Conservation (phyloP, 2,888 invertebrate genomes). For the Megaustenia siamemsis region DNA sequence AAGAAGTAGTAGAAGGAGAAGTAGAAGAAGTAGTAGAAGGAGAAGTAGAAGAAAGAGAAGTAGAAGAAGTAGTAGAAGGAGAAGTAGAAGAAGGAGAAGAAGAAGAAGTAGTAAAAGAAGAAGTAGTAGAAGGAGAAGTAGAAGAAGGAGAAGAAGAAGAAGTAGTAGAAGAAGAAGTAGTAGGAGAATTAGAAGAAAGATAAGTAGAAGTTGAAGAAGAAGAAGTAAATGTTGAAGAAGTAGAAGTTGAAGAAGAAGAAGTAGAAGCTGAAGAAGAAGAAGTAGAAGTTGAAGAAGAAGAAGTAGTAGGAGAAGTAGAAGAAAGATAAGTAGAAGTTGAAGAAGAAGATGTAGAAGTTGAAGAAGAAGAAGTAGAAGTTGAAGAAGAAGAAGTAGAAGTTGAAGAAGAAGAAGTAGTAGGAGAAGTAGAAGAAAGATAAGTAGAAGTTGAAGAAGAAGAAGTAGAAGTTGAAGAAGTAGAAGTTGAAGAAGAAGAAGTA, state of each 20-base stretch:
- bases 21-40: neutral
- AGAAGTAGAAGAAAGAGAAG: neutral
- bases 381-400: neutral
- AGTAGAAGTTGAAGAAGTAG: neutral
- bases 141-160: neutral
- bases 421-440: neutral
- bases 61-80: neutral
- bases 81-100: neutral
- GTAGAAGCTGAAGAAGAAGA: neutral
- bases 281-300: neutral
- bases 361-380: neutral
- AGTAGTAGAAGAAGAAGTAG: neutral
- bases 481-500: neutral
- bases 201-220: neutral
- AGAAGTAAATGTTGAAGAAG: neutral
- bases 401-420: neutral
- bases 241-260: neutral
- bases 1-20: neutral
- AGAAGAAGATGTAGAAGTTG: neutral
- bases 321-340: neutral
- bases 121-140: neutral
- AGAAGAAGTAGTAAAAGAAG: neutral
- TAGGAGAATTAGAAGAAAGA: neutral
- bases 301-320: slow-evolving; percentile 2
- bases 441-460: neutral